Conservation (phyloP, 1,140 invertebrate genomes). For the Calephelis virginiensis region DNA sequence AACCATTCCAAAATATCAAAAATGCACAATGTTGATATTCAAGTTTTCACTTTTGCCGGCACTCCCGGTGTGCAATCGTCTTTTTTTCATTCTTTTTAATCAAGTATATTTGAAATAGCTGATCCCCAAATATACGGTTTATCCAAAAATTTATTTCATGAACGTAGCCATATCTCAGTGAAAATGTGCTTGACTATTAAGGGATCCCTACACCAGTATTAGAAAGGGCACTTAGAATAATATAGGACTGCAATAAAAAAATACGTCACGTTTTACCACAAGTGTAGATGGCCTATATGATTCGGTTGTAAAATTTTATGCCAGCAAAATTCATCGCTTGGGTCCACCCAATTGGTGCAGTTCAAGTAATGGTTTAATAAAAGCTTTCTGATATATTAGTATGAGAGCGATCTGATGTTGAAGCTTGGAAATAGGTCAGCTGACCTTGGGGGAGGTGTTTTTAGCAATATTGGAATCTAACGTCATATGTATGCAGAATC, state of each 20-base stretch:
- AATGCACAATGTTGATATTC: too few species aligned
- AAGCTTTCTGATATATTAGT: constrained; percentile 10
- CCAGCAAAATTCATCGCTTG: neutral
- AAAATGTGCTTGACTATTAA: constrained; percentile 1
- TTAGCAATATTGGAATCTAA: too few species aligned
- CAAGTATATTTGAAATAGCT: too few species aligned
- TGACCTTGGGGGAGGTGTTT: too few species aligned
- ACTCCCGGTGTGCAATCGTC: too few species aligned
- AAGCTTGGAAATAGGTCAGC: neutral
- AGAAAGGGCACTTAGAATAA: constrained; percentile 10
- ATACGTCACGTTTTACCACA: constrained; percentile 13
- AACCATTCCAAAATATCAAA: too few species aligned
- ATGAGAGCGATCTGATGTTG: constrained; percentile 3
- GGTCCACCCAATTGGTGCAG: neutral
- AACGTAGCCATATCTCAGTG: neutral
- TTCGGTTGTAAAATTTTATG: constrained; percentile 14
- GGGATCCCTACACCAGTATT: constrained; percentile 1
- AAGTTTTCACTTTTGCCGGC: too few species aligned
- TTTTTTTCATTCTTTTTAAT: too few species aligned
- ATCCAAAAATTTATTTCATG: neutral
- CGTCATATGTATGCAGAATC: too few species aligned
- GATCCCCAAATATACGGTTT: neutral
- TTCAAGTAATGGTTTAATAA: constrained; percentile 1
- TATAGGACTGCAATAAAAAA: constrained; percentile 9
- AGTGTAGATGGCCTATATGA: constrained; percentile 9